Evolutionary conservation across 2,113 vertebrate species (phyloP), one percentile per base, ranked within the genome.

Genomic region (Psettodes erumei): DNA sequence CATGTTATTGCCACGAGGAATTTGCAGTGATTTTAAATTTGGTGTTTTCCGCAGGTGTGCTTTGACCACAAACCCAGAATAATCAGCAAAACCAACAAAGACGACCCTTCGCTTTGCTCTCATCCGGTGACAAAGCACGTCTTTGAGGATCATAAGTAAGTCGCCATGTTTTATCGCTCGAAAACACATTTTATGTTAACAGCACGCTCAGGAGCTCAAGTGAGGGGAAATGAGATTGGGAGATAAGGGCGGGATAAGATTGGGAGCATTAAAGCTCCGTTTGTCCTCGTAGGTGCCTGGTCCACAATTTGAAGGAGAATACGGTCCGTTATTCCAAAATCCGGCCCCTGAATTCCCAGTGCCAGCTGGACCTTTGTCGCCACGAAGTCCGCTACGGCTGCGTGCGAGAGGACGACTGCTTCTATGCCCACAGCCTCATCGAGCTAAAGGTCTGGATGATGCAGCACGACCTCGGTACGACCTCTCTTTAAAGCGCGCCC

Each of bases 61-160:
- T 99, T 99, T 94, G 98, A 99, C 92, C 96, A 99, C 93, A 99
- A 99, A 86, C 98, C 98, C 74, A 94, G 98, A 95, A 99, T 98
- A 90, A 99, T 99, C 94, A 98, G 97, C 95, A 98, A 98, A 93
- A 95, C 94, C 89, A 98, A 96, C 92, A 98, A 96, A 89, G 96
- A 98, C 83, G 95, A 95, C 68, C 93, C 95, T 12, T 91, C 94
- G 27, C 91, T 95, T 62, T 99, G 98, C 93, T 98, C 97, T 88
- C 97, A 99, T 77, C 96, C 96, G 8, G 95, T 96, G 90, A 98
- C 94, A 54, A 95, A 96, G 92, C 98, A 99, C 87, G 91, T 94
- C 77, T 98, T 98, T 93, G 96, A 99, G 91, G 94, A 96, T 82
- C 95, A 96, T 86, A 99, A 98, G 98, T 99, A 95, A 82, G 97